Base-by-base conservation (phyloP, 2,888 invertebrate genomes). In the Orchestes rusci region DNA sequence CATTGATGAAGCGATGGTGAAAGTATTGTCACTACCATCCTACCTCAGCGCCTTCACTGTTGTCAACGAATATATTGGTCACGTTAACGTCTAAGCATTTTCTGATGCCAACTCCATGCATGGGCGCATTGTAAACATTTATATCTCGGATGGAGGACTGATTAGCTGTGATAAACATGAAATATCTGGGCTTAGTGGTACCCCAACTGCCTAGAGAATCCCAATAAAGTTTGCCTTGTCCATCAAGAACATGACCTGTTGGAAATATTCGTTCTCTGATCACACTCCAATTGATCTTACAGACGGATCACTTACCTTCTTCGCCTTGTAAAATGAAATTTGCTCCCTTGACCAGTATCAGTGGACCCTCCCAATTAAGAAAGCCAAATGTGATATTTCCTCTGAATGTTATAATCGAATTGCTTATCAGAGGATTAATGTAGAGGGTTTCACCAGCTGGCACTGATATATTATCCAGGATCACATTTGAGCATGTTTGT, bases 161-260 rank as follows among this genome's bases (percentile, higher is more conserved):
- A 27, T 48, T 43, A 8, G 12, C 35, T 8, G 29, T 39, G 31
- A 43, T 16, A 5, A 43, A 16, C 4, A 30, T 39, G 8, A 48
- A 19, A 5, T 43, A 48, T 16, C 37, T 48, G 5, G 48, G 48
- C 23, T 48, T 48, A 4, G 4, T 31, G 4, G 36, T 19, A 13
- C 48, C 48, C 48, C 48, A 48, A 33, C 48, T 48, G 13, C 48
- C 48, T 13, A 30, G 12, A 8, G 36, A 35, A 15, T 48, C 48
- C 48, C 48, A 48, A 29, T 48, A 48, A 13, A 48, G 40, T 27
- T 48, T 40, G 4, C 48, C 48, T 27, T 35, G 43, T 3, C 48
- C 48, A 20, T 48, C 37, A 8, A 48, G 17, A 19, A 43, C 13
- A 19, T 48, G 48, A 16, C 48, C 48, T 48, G n/a, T n/a, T n/a